Evolutionary conservation across 2,888 invertebrate species (phyloP).

Genomic region (Cataglyphis altisquamis): DNA sequence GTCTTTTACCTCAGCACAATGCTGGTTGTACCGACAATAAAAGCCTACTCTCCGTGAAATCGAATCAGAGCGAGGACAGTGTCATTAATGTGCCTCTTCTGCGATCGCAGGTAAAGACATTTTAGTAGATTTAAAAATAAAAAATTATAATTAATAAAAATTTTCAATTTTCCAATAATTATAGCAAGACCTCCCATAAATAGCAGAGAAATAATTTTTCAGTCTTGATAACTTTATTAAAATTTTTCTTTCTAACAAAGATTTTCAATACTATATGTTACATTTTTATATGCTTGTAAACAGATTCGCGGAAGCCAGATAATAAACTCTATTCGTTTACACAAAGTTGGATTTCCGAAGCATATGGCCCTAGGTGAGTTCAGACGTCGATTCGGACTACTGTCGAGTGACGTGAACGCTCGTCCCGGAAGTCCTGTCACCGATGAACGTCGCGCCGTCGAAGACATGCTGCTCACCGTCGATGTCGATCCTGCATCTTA

Average conservation of each 20-base stretch:
- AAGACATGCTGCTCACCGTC: conserved; percentile 93
- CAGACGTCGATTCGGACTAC: conserved; percentile 92
- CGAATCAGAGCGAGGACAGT: conserved; percentile 86
- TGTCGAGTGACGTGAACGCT: conserved; percentile 86
- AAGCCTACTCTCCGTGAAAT: conserved; percentile 86
- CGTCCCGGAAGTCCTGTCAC: conserved; percentile 85
- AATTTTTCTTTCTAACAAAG: neutral
- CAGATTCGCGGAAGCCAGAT: conserved; percentile 96
- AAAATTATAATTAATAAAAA: neutral
- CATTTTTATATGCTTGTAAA: conserved; percentile 61
- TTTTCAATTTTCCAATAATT: neutral
- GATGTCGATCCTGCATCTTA: conserved; percentile 95
- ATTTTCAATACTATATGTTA: neutral
- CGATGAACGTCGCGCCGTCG: conserved; percentile 91
- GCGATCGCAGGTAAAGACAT: conserved; percentile 91
- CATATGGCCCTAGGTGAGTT: conserved; percentile 96
- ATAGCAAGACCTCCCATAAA: neutral
- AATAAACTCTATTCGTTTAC: conserved; percentile 94
- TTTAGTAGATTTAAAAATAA: neutral
- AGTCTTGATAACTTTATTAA: neutral
- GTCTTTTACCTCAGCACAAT: conserved; percentile 93
- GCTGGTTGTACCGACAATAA: conserved; percentile 89
- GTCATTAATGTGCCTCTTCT: conserved; percentile 94
- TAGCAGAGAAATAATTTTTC: neutral
- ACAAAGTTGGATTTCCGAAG: conserved; percentile 98